phyloP scores from a whole-genome alignment of 1,140 invertebrate genomes.

The Drosophila saltans region DNA sequence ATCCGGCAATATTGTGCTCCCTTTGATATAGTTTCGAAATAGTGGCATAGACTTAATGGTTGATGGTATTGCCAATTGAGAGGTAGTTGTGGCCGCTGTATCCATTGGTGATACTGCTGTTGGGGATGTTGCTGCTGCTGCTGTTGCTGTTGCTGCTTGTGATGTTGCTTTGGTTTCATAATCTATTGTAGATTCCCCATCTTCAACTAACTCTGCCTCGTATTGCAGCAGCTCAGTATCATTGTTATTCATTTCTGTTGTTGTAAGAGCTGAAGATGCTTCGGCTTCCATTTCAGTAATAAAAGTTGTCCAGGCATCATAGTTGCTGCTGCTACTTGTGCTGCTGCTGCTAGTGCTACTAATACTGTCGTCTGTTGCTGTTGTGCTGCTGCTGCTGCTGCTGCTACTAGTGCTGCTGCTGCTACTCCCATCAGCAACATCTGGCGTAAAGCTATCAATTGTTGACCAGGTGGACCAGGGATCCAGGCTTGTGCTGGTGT shows the following conservation, averaged over 20 bases:
- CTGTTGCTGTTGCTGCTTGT: slow-evolving; percentile 30
- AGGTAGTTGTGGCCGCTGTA: slow-evolving; percentile 33
- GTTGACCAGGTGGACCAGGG: slow-evolving; percentile 69
- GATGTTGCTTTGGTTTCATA: slow-evolving; percentile 74
- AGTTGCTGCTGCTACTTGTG: slow-evolving; percentile 58
- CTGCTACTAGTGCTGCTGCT: slow-evolving; percentile 36
- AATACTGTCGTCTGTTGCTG: slow-evolving; percentile 71
- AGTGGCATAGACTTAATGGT: not conserved
- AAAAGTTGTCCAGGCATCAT: slow-evolving; percentile 63
- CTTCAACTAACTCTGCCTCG: slow-evolving; percentile 57
- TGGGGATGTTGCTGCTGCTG: slow-evolving; percentile 31
- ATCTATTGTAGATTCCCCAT: slow-evolving; percentile 44
- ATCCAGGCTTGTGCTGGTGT: slow-evolving; percentile 50
- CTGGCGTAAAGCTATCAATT: slow-evolving; percentile 54
- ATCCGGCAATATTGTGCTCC: slow-evolving; percentile 3
- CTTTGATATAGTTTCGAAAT: not conserved
- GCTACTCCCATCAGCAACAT: slow-evolving; percentile 36
- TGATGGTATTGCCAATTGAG: slow-evolving; percentile 49
- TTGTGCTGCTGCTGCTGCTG: slow-evolving; percentile 55
- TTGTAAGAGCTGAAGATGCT: slow-evolving; percentile 41
- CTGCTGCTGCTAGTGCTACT: slow-evolving; percentile 43
- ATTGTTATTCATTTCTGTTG: slow-evolving; percentile 38
- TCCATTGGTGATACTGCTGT: slow-evolving; percentile 47
- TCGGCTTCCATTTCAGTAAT: slow-evolving; percentile 64
- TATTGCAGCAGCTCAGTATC: slow-evolving; percentile 62